Conservation (phyloP, 2,888 invertebrate genomes). For the Adineta ricciae region DNA sequence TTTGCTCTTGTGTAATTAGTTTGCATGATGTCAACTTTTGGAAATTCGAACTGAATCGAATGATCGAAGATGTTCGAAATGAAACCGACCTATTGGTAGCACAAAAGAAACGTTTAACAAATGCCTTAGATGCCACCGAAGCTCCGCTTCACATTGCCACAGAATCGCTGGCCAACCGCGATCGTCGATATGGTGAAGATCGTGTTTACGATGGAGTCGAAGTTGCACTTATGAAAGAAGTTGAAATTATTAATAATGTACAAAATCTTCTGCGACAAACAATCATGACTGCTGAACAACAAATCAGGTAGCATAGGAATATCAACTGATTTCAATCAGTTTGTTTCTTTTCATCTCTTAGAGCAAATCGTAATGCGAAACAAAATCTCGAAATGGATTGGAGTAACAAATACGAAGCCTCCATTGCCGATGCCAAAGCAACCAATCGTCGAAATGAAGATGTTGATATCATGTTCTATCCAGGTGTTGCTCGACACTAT, state of each 20-base stretch:
- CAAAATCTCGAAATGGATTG: constrained; percentile 75
- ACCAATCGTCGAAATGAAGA: constrained; percentile 62
- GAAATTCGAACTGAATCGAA: constrained; percentile 48
- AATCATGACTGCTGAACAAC: constrained; percentile 47
- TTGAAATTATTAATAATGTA: constrained; percentile 51
- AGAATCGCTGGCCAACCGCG: constrained; percentile 49
- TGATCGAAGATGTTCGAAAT: constrained; percentile 46
- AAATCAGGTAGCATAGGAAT: constrained; percentile 43
- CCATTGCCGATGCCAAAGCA: constrained; percentile 64
- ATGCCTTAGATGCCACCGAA: constrained; percentile 47
- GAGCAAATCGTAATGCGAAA: constrained; percentile 68
- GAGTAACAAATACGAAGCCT: constrained; percentile 75
- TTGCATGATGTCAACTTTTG: constrained; percentile 50
- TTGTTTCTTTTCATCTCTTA: constrained; percentile 35
- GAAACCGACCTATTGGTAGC: constrained; percentile 47
- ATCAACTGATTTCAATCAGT: neutral
- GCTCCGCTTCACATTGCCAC: constrained; percentile 49
- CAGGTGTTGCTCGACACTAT: constrained; percentile 69
- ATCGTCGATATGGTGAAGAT: constrained; percentile 47
- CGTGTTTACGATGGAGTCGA: constrained; percentile 50
- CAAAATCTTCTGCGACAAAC: constrained; percentile 48
- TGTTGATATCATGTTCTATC: constrained; percentile 62
- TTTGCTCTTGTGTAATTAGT: constrained; percentile 36
- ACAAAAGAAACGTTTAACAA: constrained; percentile 48
- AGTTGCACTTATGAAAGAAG: constrained; percentile 38